phyloP scores from a whole-genome alignment of 2,797 vertebrate genomes.

The Okamejei kenojei region DNA sequence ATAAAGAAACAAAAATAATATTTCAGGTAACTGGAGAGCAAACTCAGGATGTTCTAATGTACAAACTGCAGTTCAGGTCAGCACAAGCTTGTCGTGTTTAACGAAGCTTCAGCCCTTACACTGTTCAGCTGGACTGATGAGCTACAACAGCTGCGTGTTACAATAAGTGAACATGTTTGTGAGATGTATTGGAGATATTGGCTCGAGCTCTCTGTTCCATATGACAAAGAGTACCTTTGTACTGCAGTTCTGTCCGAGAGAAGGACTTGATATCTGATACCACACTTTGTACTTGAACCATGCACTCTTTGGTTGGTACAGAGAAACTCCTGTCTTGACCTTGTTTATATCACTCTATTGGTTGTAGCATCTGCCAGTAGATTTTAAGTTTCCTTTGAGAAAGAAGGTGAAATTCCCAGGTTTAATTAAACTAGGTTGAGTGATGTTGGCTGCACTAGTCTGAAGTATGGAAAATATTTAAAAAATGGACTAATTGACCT shows the following conservation, averaged over 20 bases:
- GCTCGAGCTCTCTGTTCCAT: not conserved
- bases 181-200: not conserved
- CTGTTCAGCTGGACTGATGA: not conserved
- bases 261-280: not conserved
- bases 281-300: not conserved
- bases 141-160: not conserved
- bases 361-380: not conserved
- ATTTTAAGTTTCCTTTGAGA: not conserved
- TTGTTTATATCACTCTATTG: not conserved
- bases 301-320: not conserved
- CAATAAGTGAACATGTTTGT: not conserved
- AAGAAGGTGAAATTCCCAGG: not conserved
- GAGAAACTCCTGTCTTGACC: not conserved
- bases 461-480: not conserved
- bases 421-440: not conserved
- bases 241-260: not conserved
- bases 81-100: not conserved
- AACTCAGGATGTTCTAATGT: not conserved
- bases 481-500: not conserved
- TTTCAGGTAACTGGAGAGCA: not conserved
- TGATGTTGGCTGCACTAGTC: not conserved
- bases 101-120: not conserved
- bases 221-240: not conserved
- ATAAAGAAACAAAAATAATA: not conserved
- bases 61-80: not conserved